These are phyloP conservation scores for Dasyprocta punctata DNA, from an alignment of 2,113 vertebrate species.

Conservation along the genomic window DNA sequence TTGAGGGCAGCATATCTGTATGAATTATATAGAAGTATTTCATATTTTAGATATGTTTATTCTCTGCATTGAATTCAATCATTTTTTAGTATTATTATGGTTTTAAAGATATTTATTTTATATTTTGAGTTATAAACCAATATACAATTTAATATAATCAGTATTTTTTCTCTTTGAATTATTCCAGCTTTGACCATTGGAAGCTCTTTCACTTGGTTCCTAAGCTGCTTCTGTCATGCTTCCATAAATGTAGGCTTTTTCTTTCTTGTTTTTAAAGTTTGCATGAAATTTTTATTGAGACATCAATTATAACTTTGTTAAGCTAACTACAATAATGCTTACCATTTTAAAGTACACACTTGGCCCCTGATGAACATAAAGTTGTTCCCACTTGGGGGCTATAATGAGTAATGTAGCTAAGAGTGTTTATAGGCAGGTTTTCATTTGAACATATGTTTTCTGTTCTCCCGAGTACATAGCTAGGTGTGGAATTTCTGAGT, in stretches of 20 bases:
- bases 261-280: background rate
- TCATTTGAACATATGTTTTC: background rate
- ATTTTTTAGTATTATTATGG: background rate
- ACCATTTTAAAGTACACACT: background rate
- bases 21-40: background rate
- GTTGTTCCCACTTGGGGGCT: background rate
- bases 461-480: background rate
- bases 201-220: background rate
- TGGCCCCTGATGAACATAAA: background rate
- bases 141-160: background rate
- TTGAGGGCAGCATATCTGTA: background rate
- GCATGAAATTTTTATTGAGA: background rate
- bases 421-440: background rate
- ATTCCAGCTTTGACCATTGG: background rate
- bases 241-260: background rate
- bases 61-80: background rate
- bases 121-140: background rate
- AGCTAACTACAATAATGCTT: background rate
- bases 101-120: background rate
- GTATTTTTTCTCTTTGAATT: background rate
- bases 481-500: background rate
- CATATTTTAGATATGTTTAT: background rate
- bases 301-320: background rate
- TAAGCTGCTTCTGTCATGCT: background rate
- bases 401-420: background rate